Base-by-base conservation (phyloP, 2,888 invertebrate species). In the Dynastes grantii region DNA sequence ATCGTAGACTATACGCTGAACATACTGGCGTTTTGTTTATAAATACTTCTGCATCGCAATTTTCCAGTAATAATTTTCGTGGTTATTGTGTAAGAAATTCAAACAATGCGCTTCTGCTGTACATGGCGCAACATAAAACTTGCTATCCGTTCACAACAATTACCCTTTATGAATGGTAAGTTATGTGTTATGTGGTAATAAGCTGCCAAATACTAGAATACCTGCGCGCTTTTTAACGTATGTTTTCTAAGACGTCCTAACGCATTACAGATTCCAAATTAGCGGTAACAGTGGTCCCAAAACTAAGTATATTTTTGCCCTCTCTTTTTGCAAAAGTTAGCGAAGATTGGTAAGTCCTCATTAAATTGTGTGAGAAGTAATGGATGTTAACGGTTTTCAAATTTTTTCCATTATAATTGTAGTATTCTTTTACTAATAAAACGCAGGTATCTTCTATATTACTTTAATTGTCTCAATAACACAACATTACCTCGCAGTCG, bases 141-240 rank as follows among this genome's bases (percentile, higher is more conserved):
- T 16, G 13, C 65, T 65, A 2, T 45, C 32, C 5, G 64, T 16
- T 49, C 49, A 51, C 51, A 22, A 51, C 68, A 68, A 68, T 68
- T 68, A 51, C 29, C 51, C 53, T 29, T 51, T 51, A 68, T 51
- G 68, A 51, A 29, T 27, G 22, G 51, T 51, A 51, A 51, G 16
- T 16, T 16, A 16, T 16, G 16, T 16, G 68, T 68, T 68, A 68
- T 51, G 27, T 51, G 29, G 68, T 51, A 29, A 68, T 68, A 51
- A 68, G 51, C 49, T 45, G 51, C 68, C 68, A 68, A 68, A 68
- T 68, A 68, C 68, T 68, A 68, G 68, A 68, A 68, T 68, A 27
- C 49, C 49, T 29, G 22, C 8, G 22, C 27, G 16, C 6, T 68
- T 68, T 49, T 27, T 27, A 27, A 27, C 61, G 55, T 8, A 45